Evolutionary conservation across 2,888 invertebrate genomes (phyloP), one percentile per base, ranked within the genome.

Genomic region (Odontocerum albicorne): DNA sequence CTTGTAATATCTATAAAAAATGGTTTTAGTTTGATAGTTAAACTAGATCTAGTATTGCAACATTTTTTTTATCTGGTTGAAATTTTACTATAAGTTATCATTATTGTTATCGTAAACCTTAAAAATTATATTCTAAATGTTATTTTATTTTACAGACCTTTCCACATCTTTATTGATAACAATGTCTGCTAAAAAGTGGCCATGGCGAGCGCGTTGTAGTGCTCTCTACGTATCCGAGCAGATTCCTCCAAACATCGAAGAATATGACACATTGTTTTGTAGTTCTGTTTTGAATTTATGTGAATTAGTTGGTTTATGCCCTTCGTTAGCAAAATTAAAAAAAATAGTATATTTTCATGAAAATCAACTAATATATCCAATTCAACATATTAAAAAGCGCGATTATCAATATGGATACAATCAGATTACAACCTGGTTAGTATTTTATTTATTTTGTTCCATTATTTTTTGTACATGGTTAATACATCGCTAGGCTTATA

Each of bases 281-380:
- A 87, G 86, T 64, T 86, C 85, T 2, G 85, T 88, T 2, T 67
- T 88, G 10, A 88, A 85, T 66, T 70, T 90, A 61, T 80, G 86
- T 7, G 88, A 90, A 67, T 70, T 90, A 16, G 62, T 87, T 22
- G 87, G 86, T 0, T 69, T 89, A 2, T 71, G 88, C 33, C 81
- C 83, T 2, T 86, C 88, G 67, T 70, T 89, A 36, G 70, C 68
- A 1, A 63, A 62, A 1, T 69, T 82, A 22, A 75, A 76, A 31
- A 90, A 88, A 70, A 75, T 88, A 16, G 72, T 89, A 0, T 90
- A 88, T 65, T 89, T 89, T 64, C 89, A 90, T 67, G 89, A 90
- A 69, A 89, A 90, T 68, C 88, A 90, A 66, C 69, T 89, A 20
- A 75, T 83, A 1, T 89, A 88, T 70, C 88, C 89, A 1, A 81